Percentiles rank a stretch among this genome's conserved stretches.
Conservation (phyloP, 2,797 vertebrate genomes). For the Cuniculus paca region DNA sequence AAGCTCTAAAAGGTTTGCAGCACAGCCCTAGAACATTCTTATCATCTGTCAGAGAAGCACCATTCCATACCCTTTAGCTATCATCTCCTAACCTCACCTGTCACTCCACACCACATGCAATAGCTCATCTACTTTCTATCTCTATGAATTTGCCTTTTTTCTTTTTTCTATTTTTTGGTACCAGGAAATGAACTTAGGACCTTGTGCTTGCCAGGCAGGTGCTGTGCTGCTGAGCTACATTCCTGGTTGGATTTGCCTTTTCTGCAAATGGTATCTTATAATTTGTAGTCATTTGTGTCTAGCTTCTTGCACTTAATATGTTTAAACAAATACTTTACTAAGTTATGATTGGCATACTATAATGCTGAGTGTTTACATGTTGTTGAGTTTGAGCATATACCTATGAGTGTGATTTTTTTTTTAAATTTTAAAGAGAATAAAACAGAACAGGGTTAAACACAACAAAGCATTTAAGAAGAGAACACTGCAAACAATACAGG, state of each 20-base stretch:
- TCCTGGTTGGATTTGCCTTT: background rate
- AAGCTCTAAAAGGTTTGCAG: background rate
- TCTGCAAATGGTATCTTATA: background rate
- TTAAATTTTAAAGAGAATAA: too few species aligned
- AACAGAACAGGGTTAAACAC: too few species aligned
- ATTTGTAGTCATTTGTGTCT: background rate
- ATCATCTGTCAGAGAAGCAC: background rate
- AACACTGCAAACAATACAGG: too few species aligned
- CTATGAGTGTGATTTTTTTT: too few species aligned
- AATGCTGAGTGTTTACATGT: background rate
- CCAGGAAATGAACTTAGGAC: too few species aligned
- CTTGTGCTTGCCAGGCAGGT: too few species aligned
- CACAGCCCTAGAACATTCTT: background rate
- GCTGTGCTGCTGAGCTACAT: too few species aligned
- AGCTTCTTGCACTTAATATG: background rate
- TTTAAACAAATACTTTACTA: background rate
- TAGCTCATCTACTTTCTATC: background rate
- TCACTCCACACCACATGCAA: too few species aligned
- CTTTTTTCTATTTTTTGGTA: too few species aligned
- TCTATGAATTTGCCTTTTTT: background rate
- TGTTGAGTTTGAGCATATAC: accelerated
- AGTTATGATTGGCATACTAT: background rate
- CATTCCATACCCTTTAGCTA: background rate
- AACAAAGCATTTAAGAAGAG: too few species aligned
- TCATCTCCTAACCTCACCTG: background rate